phyloP scores from a whole-genome alignment of 2,113 vertebrate genomes.

The Tenebrosternarchus preto region DNA sequence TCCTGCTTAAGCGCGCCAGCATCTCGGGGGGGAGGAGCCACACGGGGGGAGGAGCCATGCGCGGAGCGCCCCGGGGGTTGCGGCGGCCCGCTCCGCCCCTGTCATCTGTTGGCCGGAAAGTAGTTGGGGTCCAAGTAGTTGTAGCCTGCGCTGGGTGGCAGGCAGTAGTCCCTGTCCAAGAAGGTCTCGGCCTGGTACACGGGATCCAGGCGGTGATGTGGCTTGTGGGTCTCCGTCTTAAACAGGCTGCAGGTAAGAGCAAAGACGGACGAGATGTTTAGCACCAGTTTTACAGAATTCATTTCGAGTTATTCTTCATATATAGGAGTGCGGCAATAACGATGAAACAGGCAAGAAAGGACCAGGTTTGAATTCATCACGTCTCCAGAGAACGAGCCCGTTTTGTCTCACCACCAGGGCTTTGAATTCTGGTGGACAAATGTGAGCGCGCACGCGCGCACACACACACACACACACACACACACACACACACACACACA shows the following conservation, averaged over 20 bases:
- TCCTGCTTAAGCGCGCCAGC: slow-evolving; percentile 63
- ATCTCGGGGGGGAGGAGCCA: slow-evolving; percentile 70
- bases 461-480: too few species aligned
- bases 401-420: too few species aligned
- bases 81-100: slow-evolving; percentile 72
- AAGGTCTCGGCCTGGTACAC: slow-evolving; percentile 89
- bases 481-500: too few species aligned
- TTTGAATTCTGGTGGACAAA: too few species aligned
- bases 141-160: slow-evolving; percentile 92
- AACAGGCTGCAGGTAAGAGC: slow-evolving; percentile 76
- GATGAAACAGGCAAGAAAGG: too few species aligned
- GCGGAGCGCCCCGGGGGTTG: slow-evolving; percentile 69
- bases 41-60: slow-evolving; percentile 73
- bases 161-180: slow-evolving; percentile 99
- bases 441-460: too few species aligned
- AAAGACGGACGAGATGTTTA: neutral
- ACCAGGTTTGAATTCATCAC: too few species aligned
- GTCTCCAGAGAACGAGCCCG: too few species aligned
- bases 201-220: slow-evolving; percentile 91
- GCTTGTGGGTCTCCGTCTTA: slow-evolving; percentile 94
- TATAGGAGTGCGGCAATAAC: too few species aligned
- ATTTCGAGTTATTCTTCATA: neutral
- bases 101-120: slow-evolving; percentile 99
- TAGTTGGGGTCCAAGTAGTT: slow-evolving; percentile 99
- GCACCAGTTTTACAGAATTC: neutral